phyloP scores from a whole-genome alignment of 2,888 invertebrate genomes.

The Nomada fabriciana region DNA sequence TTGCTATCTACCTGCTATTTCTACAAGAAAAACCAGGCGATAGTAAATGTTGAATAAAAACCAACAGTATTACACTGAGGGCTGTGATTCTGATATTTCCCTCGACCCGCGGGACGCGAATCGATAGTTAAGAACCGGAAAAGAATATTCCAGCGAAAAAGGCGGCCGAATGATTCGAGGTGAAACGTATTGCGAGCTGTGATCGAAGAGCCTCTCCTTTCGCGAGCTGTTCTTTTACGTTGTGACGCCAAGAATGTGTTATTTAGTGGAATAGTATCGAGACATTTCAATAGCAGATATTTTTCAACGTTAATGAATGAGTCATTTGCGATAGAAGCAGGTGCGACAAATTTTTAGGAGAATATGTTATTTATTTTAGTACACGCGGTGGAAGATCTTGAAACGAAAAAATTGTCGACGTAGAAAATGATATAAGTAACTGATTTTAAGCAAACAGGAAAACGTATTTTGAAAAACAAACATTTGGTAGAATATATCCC shows the following conservation, averaged over 20 bases:
- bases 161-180: neutral
- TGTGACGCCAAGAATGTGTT: neutral
- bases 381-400: too few species aligned
- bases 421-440: too few species aligned
- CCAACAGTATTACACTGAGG: slow-evolving; percentile 39
- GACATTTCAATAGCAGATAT: neutral
- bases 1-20: slow-evolving; percentile 24
- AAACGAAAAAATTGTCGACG: too few species aligned
- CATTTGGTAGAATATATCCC: too few species aligned
- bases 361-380: too few species aligned
- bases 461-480: too few species aligned
- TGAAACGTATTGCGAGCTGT: neutral
- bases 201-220: slow-evolving; percentile 19
- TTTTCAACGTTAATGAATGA: neutral
- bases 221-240: slow-evolving; percentile 7
- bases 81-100: slow-evolving; percentile 37
- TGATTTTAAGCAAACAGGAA: too few species aligned
- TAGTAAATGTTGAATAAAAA: slow-evolving; percentile 54
- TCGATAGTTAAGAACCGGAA: slow-evolving; percentile 53
- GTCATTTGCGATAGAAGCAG: too few species aligned
- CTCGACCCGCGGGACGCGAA: slow-evolving; percentile 5
- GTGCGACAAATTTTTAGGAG: too few species aligned
- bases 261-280: neutral
- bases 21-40: neutral
- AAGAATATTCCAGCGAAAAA: slow-evolving; percentile 18